Conservation (phyloP, 2,888 invertebrate genomes). For the Cetonia aurata region DNA sequence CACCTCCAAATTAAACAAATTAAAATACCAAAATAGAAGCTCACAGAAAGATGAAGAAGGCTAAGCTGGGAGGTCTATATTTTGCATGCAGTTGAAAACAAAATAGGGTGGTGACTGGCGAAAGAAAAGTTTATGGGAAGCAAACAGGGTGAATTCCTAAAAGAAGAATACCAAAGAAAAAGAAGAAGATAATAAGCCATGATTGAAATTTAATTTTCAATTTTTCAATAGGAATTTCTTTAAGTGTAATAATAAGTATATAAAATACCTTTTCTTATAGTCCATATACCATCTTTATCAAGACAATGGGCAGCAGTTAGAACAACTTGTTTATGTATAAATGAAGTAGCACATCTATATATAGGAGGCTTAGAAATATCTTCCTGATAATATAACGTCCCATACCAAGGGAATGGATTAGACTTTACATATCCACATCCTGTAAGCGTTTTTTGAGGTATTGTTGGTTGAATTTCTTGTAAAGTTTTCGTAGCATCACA, state of each 20-base stretch:
- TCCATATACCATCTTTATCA: slow-evolving; percentile 41
- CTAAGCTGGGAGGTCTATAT: too few species aligned
- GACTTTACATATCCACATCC: slow-evolving; percentile 47
- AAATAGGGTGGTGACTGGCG: too few species aligned
- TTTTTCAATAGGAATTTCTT: too few species aligned
- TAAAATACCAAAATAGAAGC: too few species aligned
- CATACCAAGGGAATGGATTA: slow-evolving; percentile 47
- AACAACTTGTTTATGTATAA: slow-evolving; percentile 83
- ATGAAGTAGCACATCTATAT: slow-evolving; percentile 78
- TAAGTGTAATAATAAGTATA: too few species aligned
- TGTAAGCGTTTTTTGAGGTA: slow-evolving; percentile 24
- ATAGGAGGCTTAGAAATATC: slow-evolving; percentile 23
- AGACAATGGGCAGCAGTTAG: slow-evolving; percentile 86
- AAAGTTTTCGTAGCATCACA: slow-evolving; percentile 43
- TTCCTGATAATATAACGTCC: slow-evolving; percentile 42
- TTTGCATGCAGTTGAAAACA: too few species aligned
- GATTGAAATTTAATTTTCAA: too few species aligned
- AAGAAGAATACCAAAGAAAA: neutral
- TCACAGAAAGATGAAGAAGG: too few species aligned
- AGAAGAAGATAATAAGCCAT: neutral
- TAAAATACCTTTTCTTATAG: slow-evolving; percentile 61
- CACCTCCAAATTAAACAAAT: too few species aligned
- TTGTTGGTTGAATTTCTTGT: slow-evolving; percentile 19
- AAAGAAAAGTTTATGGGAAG: too few species aligned
- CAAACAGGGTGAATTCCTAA: too few species aligned